phyloP scores from a whole-genome alignment of 2,888 invertebrate species.

The Hypselothyrea guttata region DNA sequence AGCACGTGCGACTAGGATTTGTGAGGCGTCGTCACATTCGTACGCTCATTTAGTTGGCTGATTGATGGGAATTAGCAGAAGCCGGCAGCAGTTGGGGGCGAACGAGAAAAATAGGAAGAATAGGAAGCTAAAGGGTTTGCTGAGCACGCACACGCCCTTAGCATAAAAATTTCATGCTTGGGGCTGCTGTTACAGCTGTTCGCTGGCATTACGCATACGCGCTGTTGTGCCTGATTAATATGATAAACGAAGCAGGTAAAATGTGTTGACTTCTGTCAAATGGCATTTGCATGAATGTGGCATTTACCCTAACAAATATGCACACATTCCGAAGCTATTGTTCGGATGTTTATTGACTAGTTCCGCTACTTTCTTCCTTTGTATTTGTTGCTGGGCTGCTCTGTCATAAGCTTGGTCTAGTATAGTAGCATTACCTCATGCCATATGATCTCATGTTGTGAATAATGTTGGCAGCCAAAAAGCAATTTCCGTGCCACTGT shows the following conservation, averaged over 20 bases:
- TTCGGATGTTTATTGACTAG: slow-evolving; percentile 2
- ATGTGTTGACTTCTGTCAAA: slow-evolving; percentile 3
- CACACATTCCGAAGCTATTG: neutral
- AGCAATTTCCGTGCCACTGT: slow-evolving; percentile 38
- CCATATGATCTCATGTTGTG: slow-evolving; percentile 59
- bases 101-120: neutral
- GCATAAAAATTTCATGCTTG: slow-evolving; percentile 31
- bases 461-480: slow-evolving; percentile 2
- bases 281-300: neutral
- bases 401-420: neutral
- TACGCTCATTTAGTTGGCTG: slow-evolving; percentile 56
- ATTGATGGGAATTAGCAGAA: slow-evolving; percentile 46
- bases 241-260: slow-evolving; percentile 8
- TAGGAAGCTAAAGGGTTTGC: neutral
- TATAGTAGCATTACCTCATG: slow-evolving; percentile 16
- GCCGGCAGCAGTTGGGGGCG: neutral
- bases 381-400: neutral
- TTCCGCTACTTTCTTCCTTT: slow-evolving; percentile 4
- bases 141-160: slow-evolving; percentile 14
- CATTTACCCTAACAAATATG: neutral
- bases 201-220: slow-evolving; percentile 36
- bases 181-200: slow-evolving; percentile 9
- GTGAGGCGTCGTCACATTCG: slow-evolving; percentile 50
- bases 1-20: slow-evolving; percentile 67
- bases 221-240: slow-evolving; percentile 23